These are phyloP conservation scores for Menura novaehollandiae DNA, from an alignment of 2,113 vertebrate genomes.

Conservation along the genomic window DNA sequence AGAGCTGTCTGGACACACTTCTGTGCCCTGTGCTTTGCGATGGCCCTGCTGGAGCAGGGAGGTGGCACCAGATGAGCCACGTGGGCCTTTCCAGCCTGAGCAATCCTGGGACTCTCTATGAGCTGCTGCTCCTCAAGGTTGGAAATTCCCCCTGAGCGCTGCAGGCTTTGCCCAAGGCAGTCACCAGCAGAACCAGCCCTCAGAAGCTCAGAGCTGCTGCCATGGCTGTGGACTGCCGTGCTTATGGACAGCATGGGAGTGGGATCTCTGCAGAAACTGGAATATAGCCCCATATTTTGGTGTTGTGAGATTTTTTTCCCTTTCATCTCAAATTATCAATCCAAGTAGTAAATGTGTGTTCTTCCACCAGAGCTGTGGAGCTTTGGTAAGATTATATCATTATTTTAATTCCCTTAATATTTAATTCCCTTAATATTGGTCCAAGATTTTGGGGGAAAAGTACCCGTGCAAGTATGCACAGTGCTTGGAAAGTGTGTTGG, in stretches of 20 bases:
- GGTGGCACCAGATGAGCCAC: neutral
- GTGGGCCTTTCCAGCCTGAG: neutral
- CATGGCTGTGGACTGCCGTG: neutral
- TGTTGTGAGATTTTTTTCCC: neutral
- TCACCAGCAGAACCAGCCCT: neutral
- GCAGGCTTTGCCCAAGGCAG: neutral
- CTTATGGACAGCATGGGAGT: neutral
- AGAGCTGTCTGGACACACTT: neutral
- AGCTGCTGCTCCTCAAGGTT: neutral
- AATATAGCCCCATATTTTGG: neutral
- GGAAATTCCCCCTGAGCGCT: neutral
- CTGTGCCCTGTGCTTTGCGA: neutral
- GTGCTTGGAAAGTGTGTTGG: neutral
- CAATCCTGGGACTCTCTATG: neutral
- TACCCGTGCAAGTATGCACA: rapidly evolving
- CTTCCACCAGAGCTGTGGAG: neutral
- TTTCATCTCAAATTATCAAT: neutral
- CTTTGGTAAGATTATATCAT: neutral
- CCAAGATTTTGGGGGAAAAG: neutral
- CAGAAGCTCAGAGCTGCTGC: neutral
- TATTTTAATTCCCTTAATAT: neutral
- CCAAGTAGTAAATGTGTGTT: neutral
- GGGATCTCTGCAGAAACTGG: neutral
- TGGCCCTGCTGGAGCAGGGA: neutral
- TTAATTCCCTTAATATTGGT: neutral